phyloP scores from a whole-genome alignment of 2,888 invertebrate genomes.

The Ophion obscuratus region DNA sequence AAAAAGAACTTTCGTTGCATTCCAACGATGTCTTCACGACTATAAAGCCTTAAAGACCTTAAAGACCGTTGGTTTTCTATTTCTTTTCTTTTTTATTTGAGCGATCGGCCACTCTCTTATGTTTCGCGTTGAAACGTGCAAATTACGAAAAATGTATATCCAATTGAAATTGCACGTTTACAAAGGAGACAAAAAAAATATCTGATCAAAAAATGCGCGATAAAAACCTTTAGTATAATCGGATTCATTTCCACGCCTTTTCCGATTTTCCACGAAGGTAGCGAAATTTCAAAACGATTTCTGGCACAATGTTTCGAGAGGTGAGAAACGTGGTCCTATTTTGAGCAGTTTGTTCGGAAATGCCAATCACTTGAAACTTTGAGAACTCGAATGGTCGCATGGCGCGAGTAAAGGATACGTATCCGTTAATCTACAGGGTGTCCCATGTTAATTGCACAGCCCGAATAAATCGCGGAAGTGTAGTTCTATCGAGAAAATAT shows the following conservation, averaged over 20 bases:
- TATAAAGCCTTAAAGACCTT: too few species aligned
- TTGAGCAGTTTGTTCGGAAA: background rate
- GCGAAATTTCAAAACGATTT: background rate
- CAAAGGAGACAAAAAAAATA: background rate
- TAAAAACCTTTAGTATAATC: background rate
- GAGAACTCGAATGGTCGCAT: background rate
- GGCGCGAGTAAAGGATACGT: background rate
- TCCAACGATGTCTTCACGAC: too few species aligned
- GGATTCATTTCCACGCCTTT: background rate
- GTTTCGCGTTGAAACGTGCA: background rate
- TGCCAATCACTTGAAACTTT: background rate
- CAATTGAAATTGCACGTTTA: background rate
- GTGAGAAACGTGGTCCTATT: background rate
- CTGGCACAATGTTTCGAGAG: background rate
- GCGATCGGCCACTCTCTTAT: background rate
- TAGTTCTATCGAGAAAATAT: too few species aligned
- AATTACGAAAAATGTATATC: background rate
- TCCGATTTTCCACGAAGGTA: background rate
- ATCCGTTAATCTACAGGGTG: background rate
- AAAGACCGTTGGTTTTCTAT: background rate
- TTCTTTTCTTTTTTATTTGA: background rate
- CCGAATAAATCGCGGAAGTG: too few species aligned
- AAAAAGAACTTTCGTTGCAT: background rate
- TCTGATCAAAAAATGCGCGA: background rate
- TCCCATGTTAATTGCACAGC: background rate